Conservation (phyloP, 2,113 vertebrate species). For the Laticauda colubrina region DNA sequence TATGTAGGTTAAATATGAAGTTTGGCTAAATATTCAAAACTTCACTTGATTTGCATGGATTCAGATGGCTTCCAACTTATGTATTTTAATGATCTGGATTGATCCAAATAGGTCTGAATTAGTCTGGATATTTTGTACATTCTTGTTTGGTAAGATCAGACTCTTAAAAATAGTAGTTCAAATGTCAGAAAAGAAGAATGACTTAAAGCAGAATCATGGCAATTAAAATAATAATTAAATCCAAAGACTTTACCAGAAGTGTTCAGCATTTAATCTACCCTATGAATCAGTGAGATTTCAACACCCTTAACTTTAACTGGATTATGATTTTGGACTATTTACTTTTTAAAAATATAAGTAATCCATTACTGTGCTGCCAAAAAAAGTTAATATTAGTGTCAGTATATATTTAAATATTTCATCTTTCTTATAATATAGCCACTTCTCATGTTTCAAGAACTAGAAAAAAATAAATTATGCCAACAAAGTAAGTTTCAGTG, state of each 20-base stretch:
- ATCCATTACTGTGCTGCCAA: background rate
- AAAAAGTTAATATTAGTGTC: background rate
- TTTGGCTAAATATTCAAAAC: background rate
- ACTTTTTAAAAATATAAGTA: background rate
- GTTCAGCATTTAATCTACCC: background rate
- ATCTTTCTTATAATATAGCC: constrained; percentile 23
- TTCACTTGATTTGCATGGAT: background rate
- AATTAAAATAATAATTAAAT: background rate
- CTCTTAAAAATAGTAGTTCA: background rate
- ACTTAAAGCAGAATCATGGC: background rate
- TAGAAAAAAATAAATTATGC: constrained; percentile 55
- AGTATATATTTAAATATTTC: constrained; percentile 29
- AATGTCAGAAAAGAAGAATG: background rate
- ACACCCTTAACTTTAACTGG: background rate
- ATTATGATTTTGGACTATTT: background rate
- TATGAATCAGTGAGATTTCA: background rate
- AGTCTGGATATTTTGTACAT: background rate
- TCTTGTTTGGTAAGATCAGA: background rate
- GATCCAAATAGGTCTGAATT: background rate
- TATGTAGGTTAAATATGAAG: background rate
- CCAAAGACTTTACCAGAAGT: background rate
- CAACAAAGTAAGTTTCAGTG: constrained; percentile 67
- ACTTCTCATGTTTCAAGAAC: constrained; percentile 35
- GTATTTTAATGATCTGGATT: background rate
- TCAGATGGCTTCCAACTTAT: background rate